Evolutionary conservation across 2,888 invertebrate species (phyloP).

Genomic region (Trissolcus brochymenae): DNA sequence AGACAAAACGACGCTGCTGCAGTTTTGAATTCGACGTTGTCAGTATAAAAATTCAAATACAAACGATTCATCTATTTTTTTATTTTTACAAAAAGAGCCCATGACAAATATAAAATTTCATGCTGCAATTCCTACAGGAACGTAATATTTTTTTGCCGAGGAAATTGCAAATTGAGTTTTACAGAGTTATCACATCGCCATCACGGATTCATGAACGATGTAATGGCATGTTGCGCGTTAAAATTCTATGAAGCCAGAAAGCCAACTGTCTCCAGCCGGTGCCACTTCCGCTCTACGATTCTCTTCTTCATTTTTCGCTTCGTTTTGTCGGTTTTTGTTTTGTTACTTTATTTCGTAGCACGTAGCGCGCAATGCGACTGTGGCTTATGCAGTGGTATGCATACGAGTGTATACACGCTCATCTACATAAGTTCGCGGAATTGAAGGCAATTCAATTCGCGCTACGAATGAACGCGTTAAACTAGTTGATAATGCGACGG

Average conservation of each 20-base stretch:
- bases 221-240: slow-evolving; percentile 54
- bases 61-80: background rate
- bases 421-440: slow-evolving; percentile 21
- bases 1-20: slow-evolving; percentile 37
- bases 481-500: slow-evolving; percentile 41
- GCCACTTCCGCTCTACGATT: slow-evolving; percentile 38
- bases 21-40: background rate
- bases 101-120: background rate
- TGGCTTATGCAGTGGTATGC: slow-evolving; percentile 27
- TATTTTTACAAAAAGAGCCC: too few relatives aligned
- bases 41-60: background rate
- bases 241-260: slow-evolving; percentile 48
- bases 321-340: slow-evolving; percentile 24
- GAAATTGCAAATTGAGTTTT: too few relatives aligned
- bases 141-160: too few relatives aligned
- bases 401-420: slow-evolving; percentile 20
- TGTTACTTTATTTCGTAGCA: slow-evolving; percentile 20
- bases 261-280: slow-evolving; percentile 45
- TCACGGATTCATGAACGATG: slow-evolving; percentile 55
- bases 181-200: slow-evolving; percentile 25
- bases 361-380: slow-evolving; percentile 46
- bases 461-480: slow-evolving; percentile 32
- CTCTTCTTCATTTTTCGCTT: slow-evolving; percentile 42
- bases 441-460: slow-evolving; percentile 37
- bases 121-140: background rate